Conservation (phyloP, 1,140 invertebrate genomes). For the Linepithema humile region DNA sequence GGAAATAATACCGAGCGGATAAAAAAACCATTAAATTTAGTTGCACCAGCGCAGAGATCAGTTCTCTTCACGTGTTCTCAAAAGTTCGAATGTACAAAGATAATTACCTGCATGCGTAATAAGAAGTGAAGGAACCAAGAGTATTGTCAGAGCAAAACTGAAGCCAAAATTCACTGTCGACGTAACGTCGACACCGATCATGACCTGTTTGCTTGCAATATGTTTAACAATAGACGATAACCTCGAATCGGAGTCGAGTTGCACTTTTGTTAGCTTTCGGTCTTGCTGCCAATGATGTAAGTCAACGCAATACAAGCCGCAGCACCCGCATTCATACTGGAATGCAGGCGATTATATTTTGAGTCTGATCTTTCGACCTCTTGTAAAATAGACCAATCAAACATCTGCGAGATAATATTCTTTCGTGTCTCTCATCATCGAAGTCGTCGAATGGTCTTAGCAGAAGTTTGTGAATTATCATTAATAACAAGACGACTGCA, state of each 20-base stretch:
- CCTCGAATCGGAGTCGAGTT: not conserved
- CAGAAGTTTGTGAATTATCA: not conserved
- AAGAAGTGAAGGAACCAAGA: constrained; percentile 70
- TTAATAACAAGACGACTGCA: not conserved
- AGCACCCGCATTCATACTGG: constrained; percentile 32
- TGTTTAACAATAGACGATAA: not conserved
- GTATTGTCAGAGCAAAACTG: constrained; percentile 56
- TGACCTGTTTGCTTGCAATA: too few species aligned
- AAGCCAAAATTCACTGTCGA: constrained; percentile 68
- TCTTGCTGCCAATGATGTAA: too few species aligned
- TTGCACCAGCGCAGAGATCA: too few species aligned
- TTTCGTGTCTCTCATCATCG: not conserved
- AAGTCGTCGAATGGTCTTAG: not conserved
- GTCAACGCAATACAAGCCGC: not conserved
- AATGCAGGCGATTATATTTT: constrained; percentile 28
- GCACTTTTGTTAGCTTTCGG: not conserved
- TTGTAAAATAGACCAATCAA: constrained; percentile 32
- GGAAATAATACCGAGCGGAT: too few species aligned
- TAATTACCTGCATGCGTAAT: constrained; percentile 74
- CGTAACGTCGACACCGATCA: constrained; percentile 66
- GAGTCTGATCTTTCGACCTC: constrained; percentile 47
- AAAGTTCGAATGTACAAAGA: not conserved
- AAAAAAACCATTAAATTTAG: too few species aligned
- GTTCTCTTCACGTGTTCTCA: too few species aligned
- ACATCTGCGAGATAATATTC: not conserved